A percentile compares a stretch with the other conserved stretches of the same genome.
phyloP scores from a whole-genome alignment of 1,140 invertebrate genomes.

The Diabrotica undecimpunctata region DNA sequence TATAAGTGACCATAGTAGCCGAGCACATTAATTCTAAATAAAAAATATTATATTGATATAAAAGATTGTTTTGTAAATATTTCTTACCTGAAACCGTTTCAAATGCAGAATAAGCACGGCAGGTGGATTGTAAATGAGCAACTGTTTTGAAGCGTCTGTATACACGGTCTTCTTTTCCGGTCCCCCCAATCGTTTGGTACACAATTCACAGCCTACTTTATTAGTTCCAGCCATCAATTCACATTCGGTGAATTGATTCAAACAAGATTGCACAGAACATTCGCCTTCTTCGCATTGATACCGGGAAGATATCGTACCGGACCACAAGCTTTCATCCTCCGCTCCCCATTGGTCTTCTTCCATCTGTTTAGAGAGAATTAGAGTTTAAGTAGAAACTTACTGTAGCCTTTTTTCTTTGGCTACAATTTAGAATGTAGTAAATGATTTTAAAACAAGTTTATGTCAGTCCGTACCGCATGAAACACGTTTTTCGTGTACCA shows the following conservation, averaged over 20 bases:
- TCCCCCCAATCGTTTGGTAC: slow-evolving; percentile 69
- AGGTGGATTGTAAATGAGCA: slow-evolving; percentile 86
- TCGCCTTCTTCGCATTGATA: slow-evolving; percentile 74
- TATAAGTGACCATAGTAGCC: no score
- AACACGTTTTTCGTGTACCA: no score
- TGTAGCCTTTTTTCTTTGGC: no score
- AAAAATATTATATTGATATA: no score
- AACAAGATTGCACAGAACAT: slow-evolving; percentile 79
- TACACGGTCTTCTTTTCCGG: slow-evolving; percentile 72
- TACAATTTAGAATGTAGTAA: no score
- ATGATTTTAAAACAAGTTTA: no score
- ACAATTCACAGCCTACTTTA: slow-evolving; percentile 87
- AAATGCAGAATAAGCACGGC: slow-evolving; percentile 91
- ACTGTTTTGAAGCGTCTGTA: slow-evolving; percentile 87
- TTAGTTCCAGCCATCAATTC: slow-evolving; percentile 88
- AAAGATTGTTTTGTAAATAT: no score
- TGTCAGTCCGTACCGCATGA: no score
- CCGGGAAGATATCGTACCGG: slow-evolving; percentile 56
- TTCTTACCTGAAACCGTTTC: slow-evolving; percentile 78
- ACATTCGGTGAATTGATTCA: slow-evolving; percentile 85
- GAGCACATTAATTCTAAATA: no score
- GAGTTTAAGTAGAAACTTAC: no score
- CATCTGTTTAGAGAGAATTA: slow-evolving; percentile 35
- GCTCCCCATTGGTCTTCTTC: slow-evolving; percentile 39
- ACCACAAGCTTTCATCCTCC: slow-evolving; percentile 43